phyloP scores from a whole-genome alignment of 2,797 vertebrate genomes.

The Enteromius trimaculatus region DNA sequence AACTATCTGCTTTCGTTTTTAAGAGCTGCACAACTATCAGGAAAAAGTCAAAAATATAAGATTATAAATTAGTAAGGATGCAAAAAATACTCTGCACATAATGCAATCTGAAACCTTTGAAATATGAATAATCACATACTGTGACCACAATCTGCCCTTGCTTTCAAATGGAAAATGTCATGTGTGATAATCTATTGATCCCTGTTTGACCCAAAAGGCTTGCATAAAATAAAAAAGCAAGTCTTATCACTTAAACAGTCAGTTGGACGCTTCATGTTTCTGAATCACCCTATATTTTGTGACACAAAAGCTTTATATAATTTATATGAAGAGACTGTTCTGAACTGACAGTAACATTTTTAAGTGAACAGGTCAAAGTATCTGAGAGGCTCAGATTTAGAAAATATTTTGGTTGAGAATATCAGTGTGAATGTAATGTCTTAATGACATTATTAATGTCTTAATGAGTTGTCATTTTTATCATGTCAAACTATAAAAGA shows the following conservation, averaged over 20 bases:
- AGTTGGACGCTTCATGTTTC: slow-evolving; percentile 5
- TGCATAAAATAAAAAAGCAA: neutral
- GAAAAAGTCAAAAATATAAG: slow-evolving; percentile 6
- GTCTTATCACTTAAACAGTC: neutral
- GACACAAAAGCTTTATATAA: neutral
- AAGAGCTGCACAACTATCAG: neutral
- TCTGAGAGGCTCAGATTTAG: neutral
- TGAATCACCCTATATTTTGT: neutral
- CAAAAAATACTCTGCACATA: neutral
- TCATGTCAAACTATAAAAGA: neutral
- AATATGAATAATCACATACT: neutral
- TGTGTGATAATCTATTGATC: slow-evolving; percentile 16
- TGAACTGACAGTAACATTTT: neutral
- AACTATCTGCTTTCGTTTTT: slow-evolving; percentile 9
- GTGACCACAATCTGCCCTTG: neutral
- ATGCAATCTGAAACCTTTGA: neutral
- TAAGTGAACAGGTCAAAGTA: neutral
- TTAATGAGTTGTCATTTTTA: neutral
- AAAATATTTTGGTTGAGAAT: neutral
- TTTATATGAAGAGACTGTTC: neutral
- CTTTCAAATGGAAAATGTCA: slow-evolving; percentile 10
- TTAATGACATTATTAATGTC: neutral
- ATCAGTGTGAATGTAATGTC: neutral
- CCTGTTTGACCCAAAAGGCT: neutral
- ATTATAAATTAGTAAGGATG: neutral